Conservation (phyloP, 2,888 invertebrate species). For the Auanema freiburgensis region DNA sequence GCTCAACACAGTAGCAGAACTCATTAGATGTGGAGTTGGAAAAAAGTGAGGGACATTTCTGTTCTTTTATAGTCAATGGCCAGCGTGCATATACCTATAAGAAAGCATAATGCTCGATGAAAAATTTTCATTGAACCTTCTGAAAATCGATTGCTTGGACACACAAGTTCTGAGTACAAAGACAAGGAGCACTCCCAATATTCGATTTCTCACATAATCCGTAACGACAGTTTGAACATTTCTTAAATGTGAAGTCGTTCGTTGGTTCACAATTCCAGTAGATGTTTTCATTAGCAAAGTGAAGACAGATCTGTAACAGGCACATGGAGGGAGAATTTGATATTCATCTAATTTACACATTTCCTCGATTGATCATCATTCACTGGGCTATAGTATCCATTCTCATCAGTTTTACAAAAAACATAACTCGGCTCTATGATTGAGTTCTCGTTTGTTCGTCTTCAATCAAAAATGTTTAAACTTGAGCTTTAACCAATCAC, state of each 20-base stretch:
- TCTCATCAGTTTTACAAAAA: conserved; percentile 20
- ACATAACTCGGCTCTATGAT: conserved; percentile 18
- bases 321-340: neutral
- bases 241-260: conserved; percentile 20
- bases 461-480: conserved; percentile 7
- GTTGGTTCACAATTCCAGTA: conserved; percentile 37
- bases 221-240: neutral
- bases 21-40: too few relatives aligned
- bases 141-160: neutral
- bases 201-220: conserved; percentile 7
- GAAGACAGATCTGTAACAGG: conserved; percentile 34
- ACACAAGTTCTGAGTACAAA: conserved; percentile 1
- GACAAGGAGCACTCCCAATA: conserved; percentile 19
- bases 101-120: neutral
- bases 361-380: conserved; percentile 17
- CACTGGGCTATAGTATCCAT: conserved; percentile 21
- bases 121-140: neutral
- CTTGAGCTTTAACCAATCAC: neutral
- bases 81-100: neutral
- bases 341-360: conserved; percentile 21
- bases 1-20: too few relatives aligned
- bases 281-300: conserved; percentile 26
- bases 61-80: neutral
- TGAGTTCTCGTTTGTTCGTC: conserved; percentile 11
- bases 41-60: neutral